Base-by-base conservation (phyloP, 2,113 vertebrate genomes). In the Xerus inauris region DNA sequence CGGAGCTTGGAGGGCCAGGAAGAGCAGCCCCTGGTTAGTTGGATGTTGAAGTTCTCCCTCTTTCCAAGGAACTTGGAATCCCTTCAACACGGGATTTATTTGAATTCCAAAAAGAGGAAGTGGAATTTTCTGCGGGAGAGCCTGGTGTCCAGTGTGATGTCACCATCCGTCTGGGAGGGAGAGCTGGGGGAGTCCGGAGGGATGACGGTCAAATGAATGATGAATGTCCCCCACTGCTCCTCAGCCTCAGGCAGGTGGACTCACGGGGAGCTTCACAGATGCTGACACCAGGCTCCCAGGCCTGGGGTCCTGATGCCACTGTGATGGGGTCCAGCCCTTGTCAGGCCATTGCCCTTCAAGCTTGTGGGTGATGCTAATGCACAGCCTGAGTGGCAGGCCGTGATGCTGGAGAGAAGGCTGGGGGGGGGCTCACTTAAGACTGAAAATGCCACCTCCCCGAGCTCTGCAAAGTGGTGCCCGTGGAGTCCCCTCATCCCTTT, bases 361-460 rank as follows among this genome's bases (percentile, higher is more conserved):
- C 40, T 22, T 42, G 11, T 0, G 3, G 59, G 42, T 12, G 42
- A 77, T 38, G 51, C 67, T 47, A n/a, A 45, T 0, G 2, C 19
- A 28, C 0, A 19, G 40, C 11, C 49, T 5, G 13, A 65, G 28
- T 22, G 45, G 35, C 35, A n/a, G 0, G 45, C 28, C 26, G 35
- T 2, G 2, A 6, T 9, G 30, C 28, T 0, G 17, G 17, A 69
- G 5, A 40, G n/a, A 22, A 54, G 8, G 30, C 1, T n/a, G 45
- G 22, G 17, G 28, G 19, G 47, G 76, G 32, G 16, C n/a, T 38
- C 11, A 64, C 12, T 40, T 14, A 11, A 69, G 40, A 72, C 28
- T 20, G 40, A 42, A 87, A 42, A 47, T 11, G 7, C 19, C 47
- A 3, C 38, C 86, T 65, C 6, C 38, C 67, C 42, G 32, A 89